A percentile compares a stretch with the other conserved stretches of the same genome.
Conservation (phyloP, 2,113 vertebrate genomes). For the Sander lucioperca region DNA sequence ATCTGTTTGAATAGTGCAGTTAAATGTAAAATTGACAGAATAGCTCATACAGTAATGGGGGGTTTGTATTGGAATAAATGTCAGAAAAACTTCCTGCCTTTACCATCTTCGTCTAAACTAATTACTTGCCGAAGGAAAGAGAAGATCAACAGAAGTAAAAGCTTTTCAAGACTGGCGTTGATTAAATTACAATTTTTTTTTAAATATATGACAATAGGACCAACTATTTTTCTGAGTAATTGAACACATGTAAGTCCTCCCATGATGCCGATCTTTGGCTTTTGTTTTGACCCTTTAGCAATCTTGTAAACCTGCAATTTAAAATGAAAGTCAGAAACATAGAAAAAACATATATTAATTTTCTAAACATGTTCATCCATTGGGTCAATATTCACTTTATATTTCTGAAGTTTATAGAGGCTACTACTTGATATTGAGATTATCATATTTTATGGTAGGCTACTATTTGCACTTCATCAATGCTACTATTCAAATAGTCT, state of each 20-base stretch:
- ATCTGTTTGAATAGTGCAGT: neutral
- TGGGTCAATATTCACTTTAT: neutral
- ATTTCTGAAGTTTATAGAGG: neutral
- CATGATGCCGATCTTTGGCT: neutral
- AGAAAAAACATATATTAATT: neutral
- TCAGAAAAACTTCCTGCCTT: neutral
- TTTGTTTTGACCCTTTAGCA: neutral
- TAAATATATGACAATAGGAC: neutral
- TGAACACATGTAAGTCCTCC: neutral
- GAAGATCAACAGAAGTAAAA: neutral
- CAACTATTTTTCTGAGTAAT: neutral
- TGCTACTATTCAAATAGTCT: conserved; percentile 41
- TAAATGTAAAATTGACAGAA: neutral
- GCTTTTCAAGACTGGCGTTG: neutral
- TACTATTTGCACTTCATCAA: neutral
- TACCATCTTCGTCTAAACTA: neutral
- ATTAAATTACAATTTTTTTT: neutral
- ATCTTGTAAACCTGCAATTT: neutral
- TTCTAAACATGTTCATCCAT: neutral
- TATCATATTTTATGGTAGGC: neutral
- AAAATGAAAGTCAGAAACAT: neutral
- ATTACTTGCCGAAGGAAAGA: neutral
- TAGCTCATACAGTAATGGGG: neutral
- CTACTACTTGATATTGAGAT: neutral
- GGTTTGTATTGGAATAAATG: neutral